A percentile compares a stretch with the other conserved stretches of the same genome.
These are phyloP conservation scores for Melangyna quadrimaculata DNA, from an alignment of 2,888 invertebrate species.

Conservation along the genomic window DNA sequence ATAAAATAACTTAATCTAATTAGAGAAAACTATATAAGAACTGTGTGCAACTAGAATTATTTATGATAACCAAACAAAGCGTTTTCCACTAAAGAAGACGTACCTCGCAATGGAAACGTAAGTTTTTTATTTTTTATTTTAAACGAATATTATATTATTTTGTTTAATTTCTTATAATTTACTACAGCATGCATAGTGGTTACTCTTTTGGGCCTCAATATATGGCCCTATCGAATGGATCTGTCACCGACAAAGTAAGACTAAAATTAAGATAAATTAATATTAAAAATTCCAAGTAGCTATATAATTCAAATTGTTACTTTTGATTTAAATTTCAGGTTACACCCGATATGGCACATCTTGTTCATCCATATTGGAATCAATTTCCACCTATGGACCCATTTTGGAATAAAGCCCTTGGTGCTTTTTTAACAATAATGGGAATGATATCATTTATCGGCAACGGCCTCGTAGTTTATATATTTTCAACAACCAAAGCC, in stretches of 20 bases:
- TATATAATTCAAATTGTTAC: background rate
- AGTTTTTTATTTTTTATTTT: background rate
- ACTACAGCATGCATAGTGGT: background rate
- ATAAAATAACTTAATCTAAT: background rate
- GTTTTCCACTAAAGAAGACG: background rate
- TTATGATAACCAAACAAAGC: background rate
- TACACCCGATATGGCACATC: slow-evolving; percentile 85
- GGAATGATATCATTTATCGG: slow-evolving; percentile 82
- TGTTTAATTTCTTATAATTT: background rate
- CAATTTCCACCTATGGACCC: slow-evolving; percentile 95
- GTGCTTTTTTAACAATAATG: slow-evolving; percentile 89
- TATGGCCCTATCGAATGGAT: slow-evolving; percentile 2
- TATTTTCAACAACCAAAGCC: slow-evolving; percentile 80
- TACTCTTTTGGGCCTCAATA: background rate
- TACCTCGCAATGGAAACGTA: slow-evolving; percentile 15
- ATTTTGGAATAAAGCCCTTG: slow-evolving; percentile 91
- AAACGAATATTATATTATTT: background rate
- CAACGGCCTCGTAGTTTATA: slow-evolving; percentile 80
- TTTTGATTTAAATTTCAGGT: slow-evolving; percentile 75
- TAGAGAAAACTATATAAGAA: slow-evolving; percentile 6
- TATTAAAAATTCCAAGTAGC: background rate
- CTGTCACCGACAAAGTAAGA: slow-evolving; percentile 29
- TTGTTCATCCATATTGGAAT: slow-evolving; percentile 90
- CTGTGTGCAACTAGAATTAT: background rate
- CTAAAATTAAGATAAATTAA: background rate